Conservation (phyloP, 1,140 invertebrate species). For the Zaprionus capensis region DNA sequence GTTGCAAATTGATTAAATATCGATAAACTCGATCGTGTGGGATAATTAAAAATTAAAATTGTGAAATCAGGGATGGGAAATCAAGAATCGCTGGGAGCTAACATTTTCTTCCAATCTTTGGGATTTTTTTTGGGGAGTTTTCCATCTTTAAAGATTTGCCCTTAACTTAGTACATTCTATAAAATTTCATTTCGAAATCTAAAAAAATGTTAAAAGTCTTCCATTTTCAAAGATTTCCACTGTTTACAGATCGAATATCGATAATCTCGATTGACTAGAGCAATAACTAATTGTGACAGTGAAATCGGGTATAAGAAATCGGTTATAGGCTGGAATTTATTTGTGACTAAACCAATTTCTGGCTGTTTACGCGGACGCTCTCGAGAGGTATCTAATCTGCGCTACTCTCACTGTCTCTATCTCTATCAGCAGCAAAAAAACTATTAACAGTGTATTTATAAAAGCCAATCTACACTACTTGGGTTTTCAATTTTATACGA, state of each 20-base stretch:
- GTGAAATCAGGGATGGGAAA: too few relatives aligned
- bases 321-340: neutral
- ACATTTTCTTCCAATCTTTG: too few relatives aligned
- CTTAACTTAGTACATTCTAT: too few relatives aligned
- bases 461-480: constrained; percentile 16
- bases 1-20: too few relatives aligned
- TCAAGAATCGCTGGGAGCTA: too few relatives aligned
- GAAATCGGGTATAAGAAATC: neutral
- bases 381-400: constrained; percentile 1
- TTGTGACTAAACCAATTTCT: neutral
- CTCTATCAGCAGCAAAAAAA: neutral
- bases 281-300: neutral
- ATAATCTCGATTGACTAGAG: neutral
- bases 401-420: neutral
- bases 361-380: neutral
- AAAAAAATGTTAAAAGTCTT: too few relatives aligned
- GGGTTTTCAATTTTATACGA: constrained; percentile 44
- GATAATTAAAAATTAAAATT: too few relatives aligned
- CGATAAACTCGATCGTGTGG: too few relatives aligned
- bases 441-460: constrained; percentile 48
- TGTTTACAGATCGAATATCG: neutral
- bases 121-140: too few relatives aligned
- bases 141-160: too few relatives aligned
- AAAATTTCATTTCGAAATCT: too few relatives aligned
- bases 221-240: too few relatives aligned